Conservation (phyloP, 2,797 vertebrate genomes). For the Lycodopsis pacificus region DNA sequence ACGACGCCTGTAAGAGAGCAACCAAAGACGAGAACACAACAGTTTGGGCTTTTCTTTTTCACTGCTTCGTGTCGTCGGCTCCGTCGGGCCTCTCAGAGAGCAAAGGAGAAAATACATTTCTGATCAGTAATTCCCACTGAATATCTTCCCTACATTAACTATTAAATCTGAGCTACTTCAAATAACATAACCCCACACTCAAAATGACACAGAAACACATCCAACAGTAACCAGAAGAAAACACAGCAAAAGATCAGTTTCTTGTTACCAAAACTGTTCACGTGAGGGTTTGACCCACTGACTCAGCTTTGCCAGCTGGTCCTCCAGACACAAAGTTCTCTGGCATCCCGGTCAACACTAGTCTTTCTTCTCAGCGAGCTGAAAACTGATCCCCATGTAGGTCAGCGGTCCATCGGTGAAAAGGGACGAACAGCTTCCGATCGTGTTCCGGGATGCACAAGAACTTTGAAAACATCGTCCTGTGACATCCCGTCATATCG, state of each 20-base stretch:
- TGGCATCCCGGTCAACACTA: conserved; percentile 31
- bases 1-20: conserved; percentile 56
- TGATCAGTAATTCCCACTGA: conserved; percentile 53
- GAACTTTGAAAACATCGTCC: conserved; percentile 57
- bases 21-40: conserved; percentile 46
- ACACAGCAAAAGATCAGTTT: conserved; percentile 65
- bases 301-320: conserved; percentile 21
- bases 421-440: conserved; percentile 51
- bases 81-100: conserved; percentile 51
- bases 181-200: conserved; percentile 63
- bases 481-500: conserved; percentile 37
- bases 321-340: conserved; percentile 44
- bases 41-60: conserved; percentile 59
- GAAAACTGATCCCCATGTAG: conserved; percentile 34
- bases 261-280: conserved; percentile 63
- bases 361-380: conserved; percentile 51
- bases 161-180: conserved; percentile 59
- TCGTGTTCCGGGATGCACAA: conserved; percentile 75
- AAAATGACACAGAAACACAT: conserved; percentile 71
- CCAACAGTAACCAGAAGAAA: conserved; percentile 69
- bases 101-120: conserved; percentile 55
- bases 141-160: conserved; percentile 47
- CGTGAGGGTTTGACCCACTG: conserved; percentile 29
- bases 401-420: conserved; percentile 47
- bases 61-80: conserved; percentile 63